phyloP scores from a whole-genome alignment of 2,113 vertebrate genomes.

The Oncorhynchus clarkii region DNA sequence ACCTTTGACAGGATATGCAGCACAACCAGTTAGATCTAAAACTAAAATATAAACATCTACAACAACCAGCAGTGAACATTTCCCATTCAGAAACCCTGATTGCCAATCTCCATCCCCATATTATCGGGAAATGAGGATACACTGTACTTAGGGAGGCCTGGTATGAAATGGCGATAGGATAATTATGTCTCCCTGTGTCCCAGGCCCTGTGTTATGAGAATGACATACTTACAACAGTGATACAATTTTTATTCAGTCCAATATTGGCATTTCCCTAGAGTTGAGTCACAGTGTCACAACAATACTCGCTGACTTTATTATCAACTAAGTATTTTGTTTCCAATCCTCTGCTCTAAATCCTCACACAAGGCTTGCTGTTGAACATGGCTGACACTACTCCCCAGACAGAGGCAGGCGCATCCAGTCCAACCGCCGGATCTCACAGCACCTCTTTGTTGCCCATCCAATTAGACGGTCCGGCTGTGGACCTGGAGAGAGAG shows the following conservation, averaged over 20 bases:
- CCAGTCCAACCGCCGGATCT: no score
- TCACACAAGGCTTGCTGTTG: background rate
- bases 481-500: background rate
- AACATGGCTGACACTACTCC: no score
- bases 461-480: conserved; percentile 10
- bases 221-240: background rate
- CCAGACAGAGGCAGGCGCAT: no score
- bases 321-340: background rate
- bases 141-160: no score
- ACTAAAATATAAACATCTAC: background rate
- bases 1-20: background rate
- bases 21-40: background rate
- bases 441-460: conserved; percentile 3
- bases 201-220: background rate
- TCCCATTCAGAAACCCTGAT: no score
- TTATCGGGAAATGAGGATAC: no score
- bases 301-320: background rate
- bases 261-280: background rate
- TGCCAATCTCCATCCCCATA: no score
- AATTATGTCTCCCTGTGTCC: background rate
- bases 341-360: background rate
- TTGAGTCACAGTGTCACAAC: background rate
- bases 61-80: background rate
- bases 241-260: background rate
- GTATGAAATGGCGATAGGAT: no score